Percentiles rank a stretch among this genome's conserved stretches.
Evolutionary conservation across 2,113 vertebrate genomes (phyloP).

Genomic region (Ictalurus furcatus): DNA sequence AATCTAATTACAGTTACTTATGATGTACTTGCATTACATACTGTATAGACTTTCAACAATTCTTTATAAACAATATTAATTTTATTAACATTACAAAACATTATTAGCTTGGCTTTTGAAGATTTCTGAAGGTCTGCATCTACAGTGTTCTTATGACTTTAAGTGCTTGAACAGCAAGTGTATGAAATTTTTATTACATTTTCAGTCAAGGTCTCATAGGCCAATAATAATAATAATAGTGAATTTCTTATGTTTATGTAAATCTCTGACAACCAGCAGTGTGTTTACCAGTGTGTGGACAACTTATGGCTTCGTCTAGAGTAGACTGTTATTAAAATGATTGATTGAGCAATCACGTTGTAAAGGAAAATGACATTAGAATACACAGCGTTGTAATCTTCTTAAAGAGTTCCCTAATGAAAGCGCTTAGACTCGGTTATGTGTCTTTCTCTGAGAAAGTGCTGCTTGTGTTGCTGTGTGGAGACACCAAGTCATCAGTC

Average conservation of each 20-base stretch:
- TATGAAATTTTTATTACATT: background rate
- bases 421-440: constrained; percentile 22
- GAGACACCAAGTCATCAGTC: constrained; percentile 24
- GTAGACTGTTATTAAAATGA: background rate
- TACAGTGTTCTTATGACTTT: no score
- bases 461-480: constrained; percentile 5
- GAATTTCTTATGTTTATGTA: background rate
- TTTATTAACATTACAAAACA: no score
- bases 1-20: no score
- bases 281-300: background rate
- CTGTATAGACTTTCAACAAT: no score
- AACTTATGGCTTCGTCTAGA: background rate
- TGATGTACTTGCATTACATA: no score
- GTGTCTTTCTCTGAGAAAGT: constrained; percentile 4
- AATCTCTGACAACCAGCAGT: background rate
- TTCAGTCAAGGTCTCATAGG: background rate
- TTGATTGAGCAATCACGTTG: constrained; percentile 29
- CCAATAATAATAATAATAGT: background rate
- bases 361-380: constrained; percentile 33
- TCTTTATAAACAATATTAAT: no score
- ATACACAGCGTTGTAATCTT: constrained; percentile 48
- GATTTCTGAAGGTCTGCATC: background rate
- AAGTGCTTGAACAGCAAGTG: background rate
- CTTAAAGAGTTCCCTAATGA: constrained; percentile 31
- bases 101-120: background rate